Evolutionary conservation across 2,113 vertebrate species (phyloP).

Genomic region (Malaclemys terrapin): DNA sequence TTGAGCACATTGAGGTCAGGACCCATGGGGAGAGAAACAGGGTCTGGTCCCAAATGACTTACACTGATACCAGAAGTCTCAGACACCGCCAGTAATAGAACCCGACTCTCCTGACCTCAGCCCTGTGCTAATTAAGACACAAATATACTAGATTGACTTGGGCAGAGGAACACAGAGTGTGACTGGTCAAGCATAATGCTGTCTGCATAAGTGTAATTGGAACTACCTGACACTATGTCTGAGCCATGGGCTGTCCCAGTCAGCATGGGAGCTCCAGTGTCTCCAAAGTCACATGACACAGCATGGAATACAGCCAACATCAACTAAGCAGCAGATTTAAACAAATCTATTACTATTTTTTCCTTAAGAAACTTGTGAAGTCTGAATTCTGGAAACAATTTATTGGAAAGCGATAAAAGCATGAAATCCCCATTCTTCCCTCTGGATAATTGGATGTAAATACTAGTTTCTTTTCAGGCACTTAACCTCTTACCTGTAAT

Average conservation of each 20-base stretch:
- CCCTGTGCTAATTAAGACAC: conserved; percentile 25
- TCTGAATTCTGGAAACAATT: conserved; percentile 66
- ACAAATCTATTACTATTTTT: conserved; percentile 20
- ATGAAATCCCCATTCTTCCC: conserved; percentile 51
- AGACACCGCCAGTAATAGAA: conserved; percentile 3
- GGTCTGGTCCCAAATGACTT: background rate
- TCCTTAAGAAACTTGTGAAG: conserved; percentile 55
- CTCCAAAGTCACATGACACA: background rate
- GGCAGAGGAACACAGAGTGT: background rate
- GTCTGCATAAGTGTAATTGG: background rate
- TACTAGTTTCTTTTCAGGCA: conserved; percentile 65
- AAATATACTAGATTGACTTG: conserved; percentile 5
- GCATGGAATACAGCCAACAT: conserved; percentile 10
- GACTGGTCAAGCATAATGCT: background rate
- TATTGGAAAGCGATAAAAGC: conserved; percentile 59
- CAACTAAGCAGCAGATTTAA: conserved; percentile 39
- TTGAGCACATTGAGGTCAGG: accelerated
- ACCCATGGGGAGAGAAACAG: background rate
- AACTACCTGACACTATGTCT: background rate
- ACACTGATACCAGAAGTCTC: background rate
- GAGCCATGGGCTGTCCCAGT: background rate
- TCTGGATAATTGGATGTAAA: conserved; percentile 71
- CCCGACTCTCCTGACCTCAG: background rate
- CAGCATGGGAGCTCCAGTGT: background rate
- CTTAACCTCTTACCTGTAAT: conserved; percentile 71